Conservation (phyloP, 1,140 invertebrate species). For the Mactra quadrangularis region DNA sequence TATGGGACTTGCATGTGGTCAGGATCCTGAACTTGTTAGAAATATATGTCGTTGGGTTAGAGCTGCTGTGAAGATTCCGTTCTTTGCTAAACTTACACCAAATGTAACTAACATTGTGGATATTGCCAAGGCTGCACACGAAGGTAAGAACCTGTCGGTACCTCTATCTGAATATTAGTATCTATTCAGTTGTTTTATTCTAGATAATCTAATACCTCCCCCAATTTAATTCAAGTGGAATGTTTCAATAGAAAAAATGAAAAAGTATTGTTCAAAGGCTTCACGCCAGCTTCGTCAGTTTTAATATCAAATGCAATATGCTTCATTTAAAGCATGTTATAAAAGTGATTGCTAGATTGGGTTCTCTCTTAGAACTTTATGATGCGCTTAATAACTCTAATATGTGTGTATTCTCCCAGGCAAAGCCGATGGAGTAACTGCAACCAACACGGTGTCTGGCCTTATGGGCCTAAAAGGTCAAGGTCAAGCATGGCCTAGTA, state of each 20-base stretch:
- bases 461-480: constrained; percentile 94
- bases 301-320: too few relatives aligned
- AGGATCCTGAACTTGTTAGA: constrained; percentile 93
- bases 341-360: too few relatives aligned
- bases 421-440: constrained; percentile 96
- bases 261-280: too few relatives aligned
- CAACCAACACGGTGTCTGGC: constrained; percentile 97
- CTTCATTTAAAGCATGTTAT: too few relatives aligned
- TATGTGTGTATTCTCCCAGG: constrained; percentile 87
- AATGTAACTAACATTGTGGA: constrained; percentile 97
- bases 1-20: constrained; percentile 99
- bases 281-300: too few relatives aligned
- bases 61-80: constrained; percentile 94
- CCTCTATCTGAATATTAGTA: too few relatives aligned
- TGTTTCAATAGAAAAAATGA: too few relatives aligned
- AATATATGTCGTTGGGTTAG: constrained; percentile 96
- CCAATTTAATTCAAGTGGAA: too few relatives aligned
- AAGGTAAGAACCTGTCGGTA: constrained; percentile 90
- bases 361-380: too few relatives aligned
- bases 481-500: constrained; percentile 94
- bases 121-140: constrained; percentile 95
- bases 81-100: constrained; percentile 98
- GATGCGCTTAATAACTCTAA: too few relatives aligned
- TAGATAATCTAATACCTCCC: too few relatives aligned
- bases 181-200: too few relatives aligned